Base-by-base conservation (phyloP, 2,888 invertebrate species). In the Dendrolimus houi region DNA sequence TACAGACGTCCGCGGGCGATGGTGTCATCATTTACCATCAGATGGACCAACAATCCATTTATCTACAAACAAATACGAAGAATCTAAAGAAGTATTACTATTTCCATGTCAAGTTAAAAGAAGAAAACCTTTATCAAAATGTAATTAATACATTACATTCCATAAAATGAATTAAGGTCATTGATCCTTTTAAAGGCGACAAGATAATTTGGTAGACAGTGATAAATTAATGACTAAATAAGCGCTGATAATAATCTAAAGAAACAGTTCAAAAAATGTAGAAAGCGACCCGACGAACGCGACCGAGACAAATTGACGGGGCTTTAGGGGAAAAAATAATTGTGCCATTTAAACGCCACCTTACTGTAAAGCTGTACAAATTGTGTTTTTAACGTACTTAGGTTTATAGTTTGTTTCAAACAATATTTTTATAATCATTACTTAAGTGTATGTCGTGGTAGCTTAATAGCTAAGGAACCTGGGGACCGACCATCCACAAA, bases 201-300 rank as follows among this genome's bases (percentile, higher is more conserved):
- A 75, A 74, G 79, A 82, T 81, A 83, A 86, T 85, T 83, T 77
- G 71, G 71, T 59, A 70, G 83, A 85, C 85, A 83, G 75, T 82
- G 86, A 87, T 76, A 83, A 86, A 89, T 88, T 85, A 86, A 82
- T 82, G 83, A 83, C 75, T 78, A 83, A 85, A 85, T 85, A 87
- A 85, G 73, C 79, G 74, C 65, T 77, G 85, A 87, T 87, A 87
- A 87, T 75, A 80, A 86, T 84, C 83, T 60, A 63, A 63, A 68
- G 68, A 75, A 80, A 81, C 81, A 86, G 83, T 70, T 75, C 1
- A 9, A 47, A 12, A 47, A 47, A 47, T 42, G 9, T 47, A 47
- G 47, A 47, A 47, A 47, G 70, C 62, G 71, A 67, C 65, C 62
- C 67, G 64, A 68, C 67, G 63, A 64, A 69, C 61, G 59, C 67